Base-by-base conservation (phyloP, 2,797 vertebrate species). In the Phrynocephalus forsythii region DNA sequence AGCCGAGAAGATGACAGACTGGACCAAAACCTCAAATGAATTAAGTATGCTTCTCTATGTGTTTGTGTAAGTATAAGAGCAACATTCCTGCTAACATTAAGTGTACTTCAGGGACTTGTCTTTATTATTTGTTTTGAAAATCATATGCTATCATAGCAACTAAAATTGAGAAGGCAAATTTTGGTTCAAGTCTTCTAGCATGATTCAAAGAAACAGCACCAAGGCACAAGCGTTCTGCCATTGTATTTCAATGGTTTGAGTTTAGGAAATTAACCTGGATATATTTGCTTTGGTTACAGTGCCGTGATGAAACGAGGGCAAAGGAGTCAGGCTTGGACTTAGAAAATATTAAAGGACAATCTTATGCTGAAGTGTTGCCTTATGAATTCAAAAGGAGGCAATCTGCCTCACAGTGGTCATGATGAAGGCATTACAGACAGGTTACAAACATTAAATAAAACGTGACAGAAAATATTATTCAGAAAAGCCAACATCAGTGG, bases 181-280 rank as follows among this genome's bases (percentile, higher is more conserved):
- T 90, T 89, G 90, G 93, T 94, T 92, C 92, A 94, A 89, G 88
- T 86, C 92, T 95, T 94, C 91, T 33, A 95, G 93, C 86, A 94
- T 90, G 89, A 92, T 91, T 0, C 38, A 83, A 89, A 83, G 89
- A 82, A 91, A 87, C 75, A 92, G 86, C 89, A 63, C 26, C n/a
- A 52, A 91, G 71, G 85, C 24, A 91, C 86, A 79, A 90, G 77
- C 92, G 90, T 86, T 83, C 77, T 91, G 90, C 0, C 81, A 85
- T 90, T 91, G 91, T 90, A 90, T 88, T 91, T 86, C 92, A 91
- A 94, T 84, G 84, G 93, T 89, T 86, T 87, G 79, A 81, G 86
- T 81, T 90, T 87, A 87, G 91, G 88, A 92, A 91, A 80, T 91
- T 92, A 93, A 95, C 89, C 93, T 93, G 92, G 92, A 94, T 94